Percentiles rank a stretch among this genome's conserved stretches.
Conservation (phyloP, 2,797 vertebrate genomes). For the Darevskia mixta region DNA sequence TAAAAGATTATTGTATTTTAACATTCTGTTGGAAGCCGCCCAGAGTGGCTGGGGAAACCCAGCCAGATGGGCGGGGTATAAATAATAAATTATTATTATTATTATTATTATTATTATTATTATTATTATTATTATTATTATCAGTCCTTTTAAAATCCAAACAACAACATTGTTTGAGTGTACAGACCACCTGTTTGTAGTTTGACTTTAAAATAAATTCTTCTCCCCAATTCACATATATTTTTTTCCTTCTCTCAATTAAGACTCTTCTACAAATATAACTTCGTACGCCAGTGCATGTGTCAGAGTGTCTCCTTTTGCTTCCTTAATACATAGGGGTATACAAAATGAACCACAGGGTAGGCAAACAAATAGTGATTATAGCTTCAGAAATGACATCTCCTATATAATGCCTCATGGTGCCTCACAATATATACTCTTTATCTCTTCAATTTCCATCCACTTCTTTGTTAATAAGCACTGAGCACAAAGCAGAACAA, state of each 20-base stretch:
- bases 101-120: no score
- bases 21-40: no score
- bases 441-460: slow-evolving; percentile 72
- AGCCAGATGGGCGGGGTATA: no score
- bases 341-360: slow-evolving; percentile 73
- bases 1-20: no score
- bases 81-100: no score
- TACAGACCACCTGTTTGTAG: slow-evolving; percentile 64
- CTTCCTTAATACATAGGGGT: slow-evolving; percentile 71
- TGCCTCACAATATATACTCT: slow-evolving; percentile 70
- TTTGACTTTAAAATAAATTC: slow-evolving; percentile 40
- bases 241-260: slow-evolving; percentile 18
- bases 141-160: slow-evolving; percentile 48
- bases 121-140: no score
- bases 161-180: slow-evolving; percentile 48
- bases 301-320: slow-evolving; percentile 69
- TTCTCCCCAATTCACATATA: background rate
- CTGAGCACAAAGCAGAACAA: slow-evolving; percentile 68
- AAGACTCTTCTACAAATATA: slow-evolving; percentile 61
- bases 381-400: slow-evolving; percentile 73
- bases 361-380: slow-evolving; percentile 77
- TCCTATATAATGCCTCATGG: slow-evolving; percentile 70
- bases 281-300: slow-evolving; percentile 65
- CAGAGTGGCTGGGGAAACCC: no score
- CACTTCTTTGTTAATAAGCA: slow-evolving; percentile 70